A percentile compares a stretch with the other conserved stretches of the same genome.
Conservation (phyloP, 2,797 vertebrate species). For the Sus cebifrons region DNA sequence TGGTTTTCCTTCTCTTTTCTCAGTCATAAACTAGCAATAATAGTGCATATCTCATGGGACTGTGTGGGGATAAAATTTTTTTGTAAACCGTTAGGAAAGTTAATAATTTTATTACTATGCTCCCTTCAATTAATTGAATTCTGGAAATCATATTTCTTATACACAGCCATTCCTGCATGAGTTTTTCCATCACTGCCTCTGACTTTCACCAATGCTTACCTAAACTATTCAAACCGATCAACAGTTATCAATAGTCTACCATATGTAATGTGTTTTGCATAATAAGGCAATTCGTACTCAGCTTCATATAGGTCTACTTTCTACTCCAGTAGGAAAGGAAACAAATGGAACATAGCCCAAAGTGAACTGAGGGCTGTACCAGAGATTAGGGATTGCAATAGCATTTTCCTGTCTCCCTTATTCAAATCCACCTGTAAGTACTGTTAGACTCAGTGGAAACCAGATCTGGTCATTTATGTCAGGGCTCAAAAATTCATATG, state of each 20-base stretch:
- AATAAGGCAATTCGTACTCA: not conserved
- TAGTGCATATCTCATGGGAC: not conserved
- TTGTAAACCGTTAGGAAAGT: not conserved
- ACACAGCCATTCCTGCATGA: not conserved
- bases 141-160: not conserved
- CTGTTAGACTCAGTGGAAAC: not conserved
- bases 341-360: not conserved
- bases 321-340: not conserved
- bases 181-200: not conserved
- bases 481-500: slow-evolving; percentile 5
- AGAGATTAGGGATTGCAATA: not conserved
- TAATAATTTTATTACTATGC: not conserved
- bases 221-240: not conserved
- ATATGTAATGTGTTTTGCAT: not conserved
- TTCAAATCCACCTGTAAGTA: not conserved
- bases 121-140: not conserved
- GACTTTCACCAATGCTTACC: not conserved
- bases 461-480: not conserved
- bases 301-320: slow-evolving; percentile 7
- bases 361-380: not conserved
- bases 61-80: not conserved
- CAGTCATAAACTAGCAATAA: not conserved
- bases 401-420: not conserved
- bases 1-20: not conserved
- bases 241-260: not conserved